phyloP scores from a whole-genome alignment of 2,888 invertebrate genomes.

The Shargacucullia verbasci region DNA sequence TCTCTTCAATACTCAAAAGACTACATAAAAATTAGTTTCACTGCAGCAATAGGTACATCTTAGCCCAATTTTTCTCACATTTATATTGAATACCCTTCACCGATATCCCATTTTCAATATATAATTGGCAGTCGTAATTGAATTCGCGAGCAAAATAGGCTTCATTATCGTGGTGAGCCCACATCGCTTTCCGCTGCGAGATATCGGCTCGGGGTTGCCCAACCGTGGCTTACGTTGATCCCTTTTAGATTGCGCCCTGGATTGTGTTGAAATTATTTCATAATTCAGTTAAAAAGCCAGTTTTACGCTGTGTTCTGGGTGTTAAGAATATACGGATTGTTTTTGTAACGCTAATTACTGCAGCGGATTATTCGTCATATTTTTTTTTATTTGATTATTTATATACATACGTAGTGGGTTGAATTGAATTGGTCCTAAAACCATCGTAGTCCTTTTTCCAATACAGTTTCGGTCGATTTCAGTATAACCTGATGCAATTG shows the following conservation, averaged over 20 bases:
- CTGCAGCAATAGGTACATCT: not conserved
- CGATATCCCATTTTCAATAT: conserved; percentile 15
- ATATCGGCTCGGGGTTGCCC: conserved; percentile 19
- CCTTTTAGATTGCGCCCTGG: conserved; percentile 44
- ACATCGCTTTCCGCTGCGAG: conserved; percentile 19
- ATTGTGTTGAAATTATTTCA: conserved; percentile 42
- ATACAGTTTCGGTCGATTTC: too few relatives aligned
- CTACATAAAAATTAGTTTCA: too few relatives aligned
- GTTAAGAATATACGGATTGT: not conserved
- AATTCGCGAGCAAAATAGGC: conserved; percentile 38
- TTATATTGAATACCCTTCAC: not conserved
- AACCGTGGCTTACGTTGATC: conserved; percentile 41
- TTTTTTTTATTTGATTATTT: too few relatives aligned
- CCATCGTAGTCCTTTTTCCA: too few relatives aligned
- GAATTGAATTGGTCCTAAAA: too few relatives aligned
- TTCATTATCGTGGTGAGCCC: conserved; percentile 25
- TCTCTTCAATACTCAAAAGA: too few relatives aligned
- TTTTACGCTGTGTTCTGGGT: conserved; percentile 11
- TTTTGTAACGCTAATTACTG: too few relatives aligned
- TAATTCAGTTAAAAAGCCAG: conserved; percentile 35
- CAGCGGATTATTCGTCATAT: too few relatives aligned
- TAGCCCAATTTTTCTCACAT: not conserved
- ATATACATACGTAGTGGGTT: too few relatives aligned
- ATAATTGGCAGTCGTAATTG: conserved; percentile 40
- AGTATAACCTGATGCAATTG: too few relatives aligned